Base-by-base conservation (phyloP, 2,888 invertebrate species). In the Dorcus hopei region DNA sequence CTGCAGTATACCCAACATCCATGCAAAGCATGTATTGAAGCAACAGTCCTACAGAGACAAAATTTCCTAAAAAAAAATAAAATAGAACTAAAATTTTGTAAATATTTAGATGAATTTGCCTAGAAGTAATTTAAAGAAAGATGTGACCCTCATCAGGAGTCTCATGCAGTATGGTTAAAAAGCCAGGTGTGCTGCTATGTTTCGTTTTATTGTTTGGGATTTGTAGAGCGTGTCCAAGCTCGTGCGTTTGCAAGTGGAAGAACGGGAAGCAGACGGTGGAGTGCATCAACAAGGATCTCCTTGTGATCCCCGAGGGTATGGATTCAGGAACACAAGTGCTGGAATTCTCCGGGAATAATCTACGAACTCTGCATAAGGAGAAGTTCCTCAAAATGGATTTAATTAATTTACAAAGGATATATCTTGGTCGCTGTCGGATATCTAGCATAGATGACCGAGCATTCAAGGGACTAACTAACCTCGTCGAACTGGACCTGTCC, bases 221-320 rank as follows among this genome's bases (percentile, higher is more conserved):
- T 38, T 50, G 52, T 38, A 48, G n/a, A 23, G 56, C 41, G 11
- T 94, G 93, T 75, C 93, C 93, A 26, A 80, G 84, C 39, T 85
- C 87, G 65, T 95, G 95, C 78, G 82, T 86, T 57, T 95, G 95
- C 82, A 93, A 93, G 77, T 95, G 95, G 95, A 94, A 93, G 78
- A 89, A 90, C 73, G 95, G 95, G 49, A 95, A 95, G 74, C 89
- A 93, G 74, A 91, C 91, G 66, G 93, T 93, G 51, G 93, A 95
- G 77, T 95, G 95, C 79, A 85, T 88, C 51, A 87, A 89, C 62
- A 89, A 89, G 73, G 87, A 87, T 54, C 81, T 95, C 54, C 85
- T 88, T 64, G 83, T 85, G 9, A 86, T 95, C 58, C 95, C 95
- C 2, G 86, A 86, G 68, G 87, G 89, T 53, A 86, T 95, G 70